These are phyloP conservation scores for Anarrhichthys ocellatus DNA, from an alignment of 2,113 vertebrate genomes.

Conservation along the genomic window DNA sequence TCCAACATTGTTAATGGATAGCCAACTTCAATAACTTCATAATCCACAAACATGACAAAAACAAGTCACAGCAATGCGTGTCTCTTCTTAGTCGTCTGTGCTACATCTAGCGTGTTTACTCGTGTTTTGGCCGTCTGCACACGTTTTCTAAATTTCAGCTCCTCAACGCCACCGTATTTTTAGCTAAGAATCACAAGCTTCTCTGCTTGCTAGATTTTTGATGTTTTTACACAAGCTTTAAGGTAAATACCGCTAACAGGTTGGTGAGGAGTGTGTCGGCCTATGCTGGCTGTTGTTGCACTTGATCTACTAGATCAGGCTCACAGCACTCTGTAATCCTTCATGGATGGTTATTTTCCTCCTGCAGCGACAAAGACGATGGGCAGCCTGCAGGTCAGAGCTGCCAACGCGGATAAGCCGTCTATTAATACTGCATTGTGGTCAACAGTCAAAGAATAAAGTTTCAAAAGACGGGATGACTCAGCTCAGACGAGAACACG, in stretches of 20 bases:
- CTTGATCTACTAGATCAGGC: no score
- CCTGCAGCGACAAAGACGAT: background rate
- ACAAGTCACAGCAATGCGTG: background rate
- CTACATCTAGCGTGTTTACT: background rate
- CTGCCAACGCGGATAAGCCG: slow-evolving; percentile 9
- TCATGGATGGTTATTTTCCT: background rate
- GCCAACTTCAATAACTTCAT: background rate
- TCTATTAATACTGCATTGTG: slow-evolving; percentile 15
- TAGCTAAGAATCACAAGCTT: background rate
- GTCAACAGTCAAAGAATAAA: slow-evolving; percentile 52
- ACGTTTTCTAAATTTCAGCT: background rate
- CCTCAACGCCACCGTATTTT: background rate
- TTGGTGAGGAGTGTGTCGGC: background rate
- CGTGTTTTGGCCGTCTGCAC: background rate
- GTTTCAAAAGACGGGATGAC: slow-evolving; percentile 46
- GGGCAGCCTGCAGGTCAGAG: background rate
- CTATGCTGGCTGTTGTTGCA: background rate
- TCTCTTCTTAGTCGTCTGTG: background rate
- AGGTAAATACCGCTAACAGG: background rate
- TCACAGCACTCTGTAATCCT: background rate
- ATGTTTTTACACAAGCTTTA: background rate
- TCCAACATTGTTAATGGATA: background rate
- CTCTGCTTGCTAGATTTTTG: background rate
- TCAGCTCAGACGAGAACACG: slow-evolving; percentile 35
- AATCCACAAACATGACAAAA: background rate